Base-by-base conservation (phyloP, 2,888 invertebrate species). In the Andricus quercusramuli region DNA sequence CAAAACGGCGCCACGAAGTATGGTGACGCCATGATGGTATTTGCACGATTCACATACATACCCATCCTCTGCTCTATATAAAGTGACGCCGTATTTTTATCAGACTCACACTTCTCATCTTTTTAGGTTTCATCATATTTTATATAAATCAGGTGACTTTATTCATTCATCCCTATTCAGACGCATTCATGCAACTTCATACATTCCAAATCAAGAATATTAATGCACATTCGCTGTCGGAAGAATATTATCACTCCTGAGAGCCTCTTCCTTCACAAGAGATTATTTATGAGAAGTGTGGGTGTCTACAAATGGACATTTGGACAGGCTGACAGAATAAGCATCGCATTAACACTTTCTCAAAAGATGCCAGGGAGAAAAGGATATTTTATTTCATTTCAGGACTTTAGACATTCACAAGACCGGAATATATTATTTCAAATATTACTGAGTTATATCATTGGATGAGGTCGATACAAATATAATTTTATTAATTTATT, bases 251-350 rank as follows among this genome's bases (percentile, higher is more conserved):
- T 62, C 62, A 62, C 22, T n/a, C 62, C 22, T 62, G 62, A 62
- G 22, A 62, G 62, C 22, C 22, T 25, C 13, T 56, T 62, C 25
- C 22, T 22, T 62, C 22, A 22, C 62, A 11, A 62, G 22, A 62
- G 62, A 62, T 62, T 62, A 62, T 62, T 62, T 62, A 62, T 62
- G 62, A 62, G 62, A 62, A 25, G 62, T 62, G 62, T 62, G 62
- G 62, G 62, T 62, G 62, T 62, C 8, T 62, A 62, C 25, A 62
- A 62, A 22, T 22, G 62, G 62, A 62, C 62, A 62, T 22, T 22
- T 3, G 62, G 62, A 22, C 62, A 62, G 62, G 4, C 62, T 22
- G 25, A 62, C 25, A 25, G 62, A 62, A 62, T 22, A 62, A 11
- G 25, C 62, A 22, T 62, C 4, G 62, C 25, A 62, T 62, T 62